Evolutionary conservation across 2,888 invertebrate genomes (phyloP).

Genomic region (Drosophila anomelani): DNA sequence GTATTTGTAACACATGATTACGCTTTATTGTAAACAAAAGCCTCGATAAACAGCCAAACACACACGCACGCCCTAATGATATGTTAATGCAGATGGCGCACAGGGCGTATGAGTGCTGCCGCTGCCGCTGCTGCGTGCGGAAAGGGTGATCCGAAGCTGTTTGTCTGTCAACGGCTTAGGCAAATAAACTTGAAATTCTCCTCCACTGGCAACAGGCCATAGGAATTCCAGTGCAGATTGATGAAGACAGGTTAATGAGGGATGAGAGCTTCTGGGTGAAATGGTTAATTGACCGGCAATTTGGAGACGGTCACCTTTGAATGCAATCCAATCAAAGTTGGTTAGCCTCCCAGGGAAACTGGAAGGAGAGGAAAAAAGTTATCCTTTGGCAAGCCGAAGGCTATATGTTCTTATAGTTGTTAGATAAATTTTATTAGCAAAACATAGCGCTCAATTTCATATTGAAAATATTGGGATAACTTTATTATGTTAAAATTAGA

Average conservation of each 20-base stretch:
- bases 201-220: conserved; percentile 15
- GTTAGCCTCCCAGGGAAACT: background rate
- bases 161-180: conserved; percentile 75
- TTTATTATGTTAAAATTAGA: no score
- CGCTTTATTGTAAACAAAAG: conserved; percentile 77
- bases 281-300: conserved; percentile 54
- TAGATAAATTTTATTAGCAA: no score
- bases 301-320: conserved; percentile 28
- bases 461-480: no score
- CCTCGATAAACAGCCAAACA: conserved; percentile 70
- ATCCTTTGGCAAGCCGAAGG: background rate
- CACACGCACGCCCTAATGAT: conserved; percentile 64
- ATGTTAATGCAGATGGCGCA: conserved; percentile 77
- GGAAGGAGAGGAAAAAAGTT: background rate
- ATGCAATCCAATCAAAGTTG: conserved; percentile 62
- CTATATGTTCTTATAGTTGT: background rate
- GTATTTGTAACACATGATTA: conserved; percentile 80
- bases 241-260: conserved; percentile 35
- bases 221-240: conserved; percentile 11
- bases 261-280: conserved; percentile 46
- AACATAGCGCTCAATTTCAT: no score
- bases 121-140: conserved; percentile 9
- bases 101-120: conserved; percentile 71
- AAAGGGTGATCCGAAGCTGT: conserved; percentile 52
- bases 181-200: conserved; percentile 69